Percentiles rank a stretch among this genome's conserved stretches.
phyloP scores from a whole-genome alignment of 1,140 invertebrate species.

The Choristoneura fumiferana region DNA sequence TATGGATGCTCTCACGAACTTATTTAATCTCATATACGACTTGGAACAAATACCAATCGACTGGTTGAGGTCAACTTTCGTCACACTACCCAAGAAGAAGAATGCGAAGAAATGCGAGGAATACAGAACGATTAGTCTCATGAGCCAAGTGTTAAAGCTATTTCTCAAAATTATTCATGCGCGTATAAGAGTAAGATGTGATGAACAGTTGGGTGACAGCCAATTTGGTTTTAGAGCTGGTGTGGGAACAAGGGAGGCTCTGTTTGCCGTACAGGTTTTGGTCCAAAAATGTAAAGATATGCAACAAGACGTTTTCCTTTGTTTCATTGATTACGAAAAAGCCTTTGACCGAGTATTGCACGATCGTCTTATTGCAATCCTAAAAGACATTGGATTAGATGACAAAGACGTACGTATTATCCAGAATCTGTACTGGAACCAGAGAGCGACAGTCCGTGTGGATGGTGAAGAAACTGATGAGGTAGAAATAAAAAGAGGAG shows the following conservation, averaged over 20 bases:
- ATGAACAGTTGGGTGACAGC: slow-evolving; percentile 21
- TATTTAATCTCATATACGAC: no score
- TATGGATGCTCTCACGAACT: no score
- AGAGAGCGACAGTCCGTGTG: no score
- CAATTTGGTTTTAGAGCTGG: slow-evolving; percentile 19
- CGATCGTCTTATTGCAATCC: no score
- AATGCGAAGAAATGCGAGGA: slow-evolving; percentile 3
- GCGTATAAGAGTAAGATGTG: background rate
- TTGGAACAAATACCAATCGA: background rate
- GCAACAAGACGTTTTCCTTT: slow-evolving; percentile 26
- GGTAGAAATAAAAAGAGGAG: no score
- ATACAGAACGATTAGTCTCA: background rate
- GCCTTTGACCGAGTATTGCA: no score
- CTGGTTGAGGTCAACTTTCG: background rate
- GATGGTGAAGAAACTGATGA: no score
- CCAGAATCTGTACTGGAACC: no score
- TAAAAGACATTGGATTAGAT: no score
- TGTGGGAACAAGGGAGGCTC: slow-evolving; percentile 25
- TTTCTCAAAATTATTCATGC: background rate
- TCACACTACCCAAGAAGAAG: background rate
- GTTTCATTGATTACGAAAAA: slow-evolving; percentile 21
- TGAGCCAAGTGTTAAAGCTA: slow-evolving; percentile 6
- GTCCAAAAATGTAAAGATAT: slow-evolving; percentile 30
- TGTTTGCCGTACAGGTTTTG: slow-evolving; percentile 25
- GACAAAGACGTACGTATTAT: no score